These are phyloP conservation scores for Notodonta ziczac DNA, from an alignment of 2,888 invertebrate genomes.

Conservation along the genomic window DNA sequence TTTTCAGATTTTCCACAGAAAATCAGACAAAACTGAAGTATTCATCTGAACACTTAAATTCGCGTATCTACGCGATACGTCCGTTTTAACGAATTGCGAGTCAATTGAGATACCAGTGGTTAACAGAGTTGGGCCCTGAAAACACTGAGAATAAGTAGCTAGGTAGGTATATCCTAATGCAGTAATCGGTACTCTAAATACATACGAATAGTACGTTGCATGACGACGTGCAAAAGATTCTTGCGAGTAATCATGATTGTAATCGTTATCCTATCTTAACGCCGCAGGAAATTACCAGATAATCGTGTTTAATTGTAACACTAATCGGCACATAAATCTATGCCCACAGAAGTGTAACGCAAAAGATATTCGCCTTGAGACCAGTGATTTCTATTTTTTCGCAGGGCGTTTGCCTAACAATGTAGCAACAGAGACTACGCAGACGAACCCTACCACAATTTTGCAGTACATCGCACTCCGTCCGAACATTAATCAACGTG, in stretches of 20 bases:
- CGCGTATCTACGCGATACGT: too few species aligned
- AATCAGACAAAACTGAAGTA: too few species aligned
- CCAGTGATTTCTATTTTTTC: conserved; percentile 68
- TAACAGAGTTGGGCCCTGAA: too few species aligned
- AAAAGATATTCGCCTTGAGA: conserved; percentile 71
- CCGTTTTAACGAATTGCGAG: too few species aligned
- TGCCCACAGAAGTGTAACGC: conserved; percentile 62
- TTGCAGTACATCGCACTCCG: conserved; percentile 52
- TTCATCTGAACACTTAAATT: too few species aligned
- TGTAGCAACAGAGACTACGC: conserved; percentile 51
- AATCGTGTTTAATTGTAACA: conserved; percentile 63
- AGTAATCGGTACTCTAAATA: too few species aligned
- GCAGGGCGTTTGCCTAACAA: conserved; percentile 63
- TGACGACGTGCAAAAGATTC: conserved; percentile 11
- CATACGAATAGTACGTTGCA: too few species aligned
- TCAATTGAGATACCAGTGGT: too few species aligned
- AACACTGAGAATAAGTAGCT: too few species aligned
- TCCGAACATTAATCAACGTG: conserved; percentile 49
- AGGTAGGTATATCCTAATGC: too few species aligned
- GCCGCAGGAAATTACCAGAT: conserved; percentile 66
- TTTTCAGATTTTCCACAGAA: too few species aligned
- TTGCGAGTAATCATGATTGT: conserved; percentile 35
- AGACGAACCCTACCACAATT: conserved; percentile 39
- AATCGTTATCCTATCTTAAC: conserved; percentile 37
- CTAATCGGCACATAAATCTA: conserved; percentile 63